Evolutionary conservation across 2,888 invertebrate species (phyloP).

Genomic region (Steinernema carpocapsae): DNA sequence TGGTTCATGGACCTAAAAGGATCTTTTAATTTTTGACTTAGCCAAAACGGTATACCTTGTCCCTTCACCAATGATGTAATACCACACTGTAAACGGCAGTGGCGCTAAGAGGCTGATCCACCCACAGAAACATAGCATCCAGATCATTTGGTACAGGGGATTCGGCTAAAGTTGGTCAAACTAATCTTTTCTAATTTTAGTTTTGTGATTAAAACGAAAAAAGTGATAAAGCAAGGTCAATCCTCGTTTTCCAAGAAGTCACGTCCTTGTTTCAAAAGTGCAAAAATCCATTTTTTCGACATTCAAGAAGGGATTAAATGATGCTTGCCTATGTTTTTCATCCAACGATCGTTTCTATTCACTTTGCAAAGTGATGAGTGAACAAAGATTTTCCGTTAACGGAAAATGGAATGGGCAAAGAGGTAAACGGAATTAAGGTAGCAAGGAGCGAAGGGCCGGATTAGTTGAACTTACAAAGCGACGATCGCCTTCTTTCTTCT

Average conservation of each 20-base stretch:
- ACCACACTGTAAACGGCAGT: constrained; percentile 67
- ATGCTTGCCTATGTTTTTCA: too few relatives aligned
- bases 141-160: constrained; percentile 68
- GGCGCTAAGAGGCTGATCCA: constrained; percentile 64
- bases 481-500: constrained; percentile 65
- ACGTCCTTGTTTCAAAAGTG: too few relatives aligned
- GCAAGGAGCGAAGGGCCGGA: too few relatives aligned
- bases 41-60: constrained; percentile 48
- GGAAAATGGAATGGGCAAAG: neutral
- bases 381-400: too few relatives aligned
- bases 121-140: constrained; percentile 64
- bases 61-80: constrained; percentile 64
- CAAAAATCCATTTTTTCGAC: too few relatives aligned
- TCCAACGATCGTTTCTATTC: too few relatives aligned
- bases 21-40: constrained; percentile 36
- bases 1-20: constrained; percentile 61
- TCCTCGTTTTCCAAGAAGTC: too few relatives aligned
- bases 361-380: too few relatives aligned
- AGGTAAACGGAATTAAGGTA: neutral
- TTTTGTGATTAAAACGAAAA: neutral
- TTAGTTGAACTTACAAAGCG: constrained; percentile 59
- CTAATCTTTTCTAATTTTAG: neutral
- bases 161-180: constrained; percentile 57
- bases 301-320: too few relatives aligned
- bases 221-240: too few relatives aligned